A percentile compares a stretch with the other conserved stretches of the same genome.
These are phyloP conservation scores for Fringilla coelebs DNA, from an alignment of 2,797 vertebrate species.

Conservation along the genomic window DNA sequence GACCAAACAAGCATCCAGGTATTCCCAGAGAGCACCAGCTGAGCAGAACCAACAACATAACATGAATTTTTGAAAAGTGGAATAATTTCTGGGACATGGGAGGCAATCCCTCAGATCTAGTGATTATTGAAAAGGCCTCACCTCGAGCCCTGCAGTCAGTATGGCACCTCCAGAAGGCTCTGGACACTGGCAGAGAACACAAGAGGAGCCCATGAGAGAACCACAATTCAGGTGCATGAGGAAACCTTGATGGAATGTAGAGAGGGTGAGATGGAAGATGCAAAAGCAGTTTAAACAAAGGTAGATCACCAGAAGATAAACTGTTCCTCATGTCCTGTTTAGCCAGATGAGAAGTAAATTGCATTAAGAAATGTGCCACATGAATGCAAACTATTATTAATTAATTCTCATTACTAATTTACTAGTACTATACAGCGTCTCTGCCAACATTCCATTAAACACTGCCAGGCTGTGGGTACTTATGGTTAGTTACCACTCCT, in stretches of 20 bases:
- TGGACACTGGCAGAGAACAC: background rate
- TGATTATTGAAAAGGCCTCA: background rate
- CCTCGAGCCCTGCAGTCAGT: background rate
- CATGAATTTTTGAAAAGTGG: background rate
- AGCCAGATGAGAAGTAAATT: slow-evolving; percentile 10
- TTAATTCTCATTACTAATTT: slow-evolving; percentile 59
- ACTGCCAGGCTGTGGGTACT: slow-evolving; percentile 27
- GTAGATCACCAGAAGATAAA: background rate
- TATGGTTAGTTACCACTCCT: slow-evolving; percentile 33
- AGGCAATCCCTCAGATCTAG: background rate
- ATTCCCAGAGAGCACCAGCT: background rate
- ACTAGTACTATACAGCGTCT: background rate
- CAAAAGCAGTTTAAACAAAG: background rate
- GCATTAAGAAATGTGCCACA: slow-evolving; percentile 3
- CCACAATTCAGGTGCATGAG: background rate
- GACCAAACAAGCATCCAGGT: background rate
- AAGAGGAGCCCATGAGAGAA: background rate
- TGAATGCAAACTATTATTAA: slow-evolving; percentile 36
- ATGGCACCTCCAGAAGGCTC: background rate
- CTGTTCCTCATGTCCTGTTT: background rate
- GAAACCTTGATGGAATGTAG: background rate
- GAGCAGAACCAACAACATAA: background rate
- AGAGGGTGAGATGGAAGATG: background rate
- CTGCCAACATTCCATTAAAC: slow-evolving; percentile 52
- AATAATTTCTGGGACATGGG: background rate